Evolutionary conservation across 2,888 invertebrate species (phyloP), one percentile per base, ranked within the genome.

Genomic region (Dasypolia templi): DNA sequence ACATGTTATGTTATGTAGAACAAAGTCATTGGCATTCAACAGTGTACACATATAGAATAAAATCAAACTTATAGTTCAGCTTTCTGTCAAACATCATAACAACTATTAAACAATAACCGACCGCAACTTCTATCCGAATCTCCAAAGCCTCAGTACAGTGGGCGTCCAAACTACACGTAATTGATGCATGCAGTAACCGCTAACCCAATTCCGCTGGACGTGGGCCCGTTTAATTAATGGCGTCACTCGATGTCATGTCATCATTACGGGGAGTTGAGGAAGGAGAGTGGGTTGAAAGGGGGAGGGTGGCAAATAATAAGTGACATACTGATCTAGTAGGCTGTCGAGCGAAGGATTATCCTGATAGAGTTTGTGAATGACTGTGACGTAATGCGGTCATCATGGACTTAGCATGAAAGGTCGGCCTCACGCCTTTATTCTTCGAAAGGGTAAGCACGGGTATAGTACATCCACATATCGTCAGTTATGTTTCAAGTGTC

Each of bases 221-320:
- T 82, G 86, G 80, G 76, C 82, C 83, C 85, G 80, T 86, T 87
- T 92, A 91, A 92, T 92, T 92, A 92, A 93, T 92, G 90, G 89
- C 91, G 86, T 90, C 89, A 89, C 88, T 86, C 87, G 86, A 87
- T 86, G 86, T 87, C 86, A 84, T 86, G 89, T 88, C 88, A 84
- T 83, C 89, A 88, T 88, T 87, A 86, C 79, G 77, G 75, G 80
- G 74, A 69, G 35, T 26, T 51, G 77, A 29, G 46, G 49, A n/a
- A n/a, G 7, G 44, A 67, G 61, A 56, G 19, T 5, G 44, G 19
- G 22, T 19, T 64, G 69, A 66, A 53, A 44, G 73, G 56, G 75
- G 77, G 59, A n/a, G 55, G 59, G 69, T 70, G n/a, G n/a, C 56
- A 56, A 71, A 81, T 87, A 88, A 87, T 89, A 86, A 87, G 85